These are phyloP conservation scores for Microcebus murinus DNA, from an alignment of 2,113 vertebrate species.

Conservation along the genomic window DNA sequence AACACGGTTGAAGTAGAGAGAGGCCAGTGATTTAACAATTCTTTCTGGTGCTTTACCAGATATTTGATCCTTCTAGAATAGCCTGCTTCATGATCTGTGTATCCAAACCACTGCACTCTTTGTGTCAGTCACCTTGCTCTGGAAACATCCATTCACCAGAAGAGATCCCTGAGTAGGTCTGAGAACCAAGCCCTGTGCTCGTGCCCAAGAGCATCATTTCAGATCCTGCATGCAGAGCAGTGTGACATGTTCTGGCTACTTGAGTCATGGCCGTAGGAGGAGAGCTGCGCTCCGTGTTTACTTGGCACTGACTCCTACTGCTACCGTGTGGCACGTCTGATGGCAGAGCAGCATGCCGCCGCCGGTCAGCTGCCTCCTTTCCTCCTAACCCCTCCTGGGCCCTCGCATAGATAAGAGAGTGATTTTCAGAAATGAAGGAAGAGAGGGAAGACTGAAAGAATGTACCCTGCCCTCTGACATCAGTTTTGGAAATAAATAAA, in stretches of 20 bases:
- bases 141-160: background rate
- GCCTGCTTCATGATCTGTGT: background rate
- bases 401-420: background rate
- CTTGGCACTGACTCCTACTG: background rate
- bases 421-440: background rate
- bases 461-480: background rate
- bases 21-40: background rate
- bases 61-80: background rate
- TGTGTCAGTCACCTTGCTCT: background rate
- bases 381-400: background rate
- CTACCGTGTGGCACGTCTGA: background rate
- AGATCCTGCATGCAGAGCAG: background rate
- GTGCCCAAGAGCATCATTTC: background rate
- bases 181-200: background rate
- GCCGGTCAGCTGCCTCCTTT: background rate
- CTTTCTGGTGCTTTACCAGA: background rate
- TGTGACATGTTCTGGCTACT: background rate
- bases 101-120: background rate
- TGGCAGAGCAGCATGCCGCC: background rate
- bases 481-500: conserved; percentile 60
- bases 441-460: background rate
- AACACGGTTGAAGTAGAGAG: background rate
- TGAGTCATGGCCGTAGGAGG: background rate
- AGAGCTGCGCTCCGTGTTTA: background rate
- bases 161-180: background rate